A percentile compares a stretch with the other conserved stretches of the same genome.
Conservation (phyloP, 1,140 invertebrate genomes). For the Meloidogyne floridensis region DNA sequence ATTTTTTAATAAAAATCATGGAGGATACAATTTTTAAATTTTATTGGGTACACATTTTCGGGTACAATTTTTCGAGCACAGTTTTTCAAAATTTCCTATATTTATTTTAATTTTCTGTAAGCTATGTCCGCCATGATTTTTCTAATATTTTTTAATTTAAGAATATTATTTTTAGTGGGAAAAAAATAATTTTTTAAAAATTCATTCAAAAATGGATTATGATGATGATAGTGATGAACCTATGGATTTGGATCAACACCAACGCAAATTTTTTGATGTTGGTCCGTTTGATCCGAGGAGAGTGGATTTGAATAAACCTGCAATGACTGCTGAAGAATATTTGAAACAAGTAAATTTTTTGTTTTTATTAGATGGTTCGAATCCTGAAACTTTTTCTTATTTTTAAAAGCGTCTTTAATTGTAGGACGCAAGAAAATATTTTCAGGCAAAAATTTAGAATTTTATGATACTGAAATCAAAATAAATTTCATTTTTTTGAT, state of each 20-base stretch:
- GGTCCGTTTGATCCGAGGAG: slow-evolving; percentile 39
- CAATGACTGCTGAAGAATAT: slow-evolving; percentile 49
- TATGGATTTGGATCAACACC: slow-evolving; percentile 24
- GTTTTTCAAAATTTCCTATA: no score
- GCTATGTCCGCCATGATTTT: no score
- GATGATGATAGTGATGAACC: slow-evolving; percentile 6
- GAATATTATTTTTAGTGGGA: neutral
- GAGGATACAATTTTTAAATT: no score
- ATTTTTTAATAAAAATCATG: neutral
- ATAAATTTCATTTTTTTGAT: neutral
- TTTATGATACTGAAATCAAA: neutral
- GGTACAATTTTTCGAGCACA: no score
- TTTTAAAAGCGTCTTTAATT: no score
- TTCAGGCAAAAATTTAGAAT: no score
- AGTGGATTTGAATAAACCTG: slow-evolving; percentile 42
- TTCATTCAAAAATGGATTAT: slow-evolving; percentile 9
- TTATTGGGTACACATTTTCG: no score
- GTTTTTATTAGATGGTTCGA: neutral
- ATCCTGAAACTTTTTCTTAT: neutral
- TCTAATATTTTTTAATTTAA: neutral
- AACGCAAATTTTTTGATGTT: slow-evolving; percentile 34
- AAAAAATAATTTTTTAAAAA: no score
- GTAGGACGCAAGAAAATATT: no score
- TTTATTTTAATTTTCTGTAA: no score
- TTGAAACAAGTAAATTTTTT: slow-evolving; percentile 35